Evolutionary conservation across 2,113 vertebrate genomes (phyloP).

Genomic region (Tilapia sparmanii): DNA sequence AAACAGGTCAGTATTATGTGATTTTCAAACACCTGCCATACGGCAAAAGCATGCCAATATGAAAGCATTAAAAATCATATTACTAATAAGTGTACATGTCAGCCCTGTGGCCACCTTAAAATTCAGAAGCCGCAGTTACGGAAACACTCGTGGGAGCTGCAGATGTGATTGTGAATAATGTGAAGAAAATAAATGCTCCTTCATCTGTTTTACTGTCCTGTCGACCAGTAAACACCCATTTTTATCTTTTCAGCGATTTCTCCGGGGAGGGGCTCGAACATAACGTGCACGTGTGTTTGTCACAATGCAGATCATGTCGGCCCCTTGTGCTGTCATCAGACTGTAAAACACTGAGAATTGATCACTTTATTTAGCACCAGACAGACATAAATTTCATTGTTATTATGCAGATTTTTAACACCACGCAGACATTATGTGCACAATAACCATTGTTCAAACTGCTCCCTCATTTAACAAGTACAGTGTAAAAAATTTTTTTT

Average conservation of each 20-base stretch:
- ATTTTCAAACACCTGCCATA: neutral
- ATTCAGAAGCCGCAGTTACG: neutral
- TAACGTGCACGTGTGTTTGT: neutral
- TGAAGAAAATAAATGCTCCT: neutral
- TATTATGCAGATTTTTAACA: neutral
- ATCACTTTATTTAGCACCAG: neutral
- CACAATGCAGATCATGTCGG: neutral
- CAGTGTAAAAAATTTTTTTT: neutral
- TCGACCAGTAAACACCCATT: neutral
- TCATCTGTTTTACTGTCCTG: slow-evolving; percentile 1
- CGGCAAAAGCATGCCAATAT: neutral
- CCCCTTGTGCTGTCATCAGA: neutral
- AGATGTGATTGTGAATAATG: neutral
- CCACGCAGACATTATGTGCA: neutral
- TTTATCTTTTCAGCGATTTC: neutral
- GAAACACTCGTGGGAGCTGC: neutral
- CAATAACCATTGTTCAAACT: neutral
- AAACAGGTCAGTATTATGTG: neutral
- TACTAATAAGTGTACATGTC: neutral
- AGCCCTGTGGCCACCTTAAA: neutral
- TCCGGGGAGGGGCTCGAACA: neutral
- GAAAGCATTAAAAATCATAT: neutral
- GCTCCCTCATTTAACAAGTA: neutral
- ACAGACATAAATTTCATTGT: neutral
- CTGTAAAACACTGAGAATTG: neutral